Conservation (phyloP, 2,797 vertebrate genomes). For the Pterois miles region DNA sequence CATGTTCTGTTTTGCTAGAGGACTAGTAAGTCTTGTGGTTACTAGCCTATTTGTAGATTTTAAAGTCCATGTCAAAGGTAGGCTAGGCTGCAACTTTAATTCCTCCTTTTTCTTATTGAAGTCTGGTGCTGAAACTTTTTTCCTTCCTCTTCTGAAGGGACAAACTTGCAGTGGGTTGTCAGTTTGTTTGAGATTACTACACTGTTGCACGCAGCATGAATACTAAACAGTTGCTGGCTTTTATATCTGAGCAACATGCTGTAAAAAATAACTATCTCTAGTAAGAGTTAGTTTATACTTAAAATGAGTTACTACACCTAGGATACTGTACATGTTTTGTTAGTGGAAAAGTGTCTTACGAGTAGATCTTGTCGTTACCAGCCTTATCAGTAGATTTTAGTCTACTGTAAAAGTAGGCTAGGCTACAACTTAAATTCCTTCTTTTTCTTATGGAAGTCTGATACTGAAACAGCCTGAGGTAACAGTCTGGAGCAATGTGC, state of each 20-base stretch:
- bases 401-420: neutral
- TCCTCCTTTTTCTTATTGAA: neutral
- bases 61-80: neutral
- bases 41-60: neutral
- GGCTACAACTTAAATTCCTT: slow-evolving; percentile 14
- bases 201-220: slow-evolving; percentile 21
- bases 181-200: slow-evolving; percentile 51
- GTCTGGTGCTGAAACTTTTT: slow-evolving; percentile 20
- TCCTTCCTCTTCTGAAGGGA: slow-evolving; percentile 7
- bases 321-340: neutral
- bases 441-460: slow-evolving; percentile 12
- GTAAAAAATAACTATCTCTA: too few relatives aligned
- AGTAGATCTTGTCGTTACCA: neutral
- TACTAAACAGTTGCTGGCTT: slow-evolving; percentile 11
- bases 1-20: neutral
- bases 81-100: slow-evolving; percentile 5
- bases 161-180: slow-evolving; percentile 54
- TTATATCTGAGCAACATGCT: neutral
- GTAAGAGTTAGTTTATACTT: too few relatives aligned
- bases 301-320: too few relatives aligned
- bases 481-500: slow-evolving; percentile 3
- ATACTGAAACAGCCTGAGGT: neutral
- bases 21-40: too few relatives aligned
- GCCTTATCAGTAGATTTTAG: neutral
- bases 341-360: neutral